Base-by-base conservation (phyloP, 2,888 invertebrate species). In the Cantharis rufa region DNA sequence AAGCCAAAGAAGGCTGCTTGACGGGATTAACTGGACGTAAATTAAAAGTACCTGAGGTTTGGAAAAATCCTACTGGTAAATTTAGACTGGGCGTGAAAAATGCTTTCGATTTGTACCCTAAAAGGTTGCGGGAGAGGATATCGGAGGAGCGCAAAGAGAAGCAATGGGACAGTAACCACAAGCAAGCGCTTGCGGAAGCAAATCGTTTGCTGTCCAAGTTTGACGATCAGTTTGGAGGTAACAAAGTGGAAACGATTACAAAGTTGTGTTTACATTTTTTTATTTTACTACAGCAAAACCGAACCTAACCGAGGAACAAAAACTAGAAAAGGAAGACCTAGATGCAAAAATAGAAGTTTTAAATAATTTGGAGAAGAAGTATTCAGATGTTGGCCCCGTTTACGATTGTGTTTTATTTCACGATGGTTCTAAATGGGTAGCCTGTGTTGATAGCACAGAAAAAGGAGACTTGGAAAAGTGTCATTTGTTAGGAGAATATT, bases 321-420 rank as follows among this genome's bases (percentile, higher is more conserved):
- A 96, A 88, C 88, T 95, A 24, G 89, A 91, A 68, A 96, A 96
- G 85, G 99, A 99, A 86, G 96, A 99, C 85, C 88, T 96, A 15
- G 97, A 98, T 84, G 93, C 94, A 11, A 92, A 94, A 83, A 90
- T 98, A 71, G 98, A 99, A 83, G 90, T 95, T 77, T 89, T 99
- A 76, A 94, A 92, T 82, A 90, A 89, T 78, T 90, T 94, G 69
- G 98, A 99, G 81, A 98, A 98, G 87, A 96, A 97, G 85, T 97
- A 93, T 87, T 90, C 89, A 74, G 98, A 98, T 86, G 88, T 93
- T 10, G 98, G 98, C 15, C 96, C 96, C 1, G 93, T 95, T 5
- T 97, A 95, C 86, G 99, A 99, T 88, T 97, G 98, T 89, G 91
- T 99, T 71, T 91, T 98, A 27, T 99, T 96, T 88, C 92, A 97